Conservation (phyloP, 2,113 vertebrate genomes). For the Labrus mixtus region DNA sequence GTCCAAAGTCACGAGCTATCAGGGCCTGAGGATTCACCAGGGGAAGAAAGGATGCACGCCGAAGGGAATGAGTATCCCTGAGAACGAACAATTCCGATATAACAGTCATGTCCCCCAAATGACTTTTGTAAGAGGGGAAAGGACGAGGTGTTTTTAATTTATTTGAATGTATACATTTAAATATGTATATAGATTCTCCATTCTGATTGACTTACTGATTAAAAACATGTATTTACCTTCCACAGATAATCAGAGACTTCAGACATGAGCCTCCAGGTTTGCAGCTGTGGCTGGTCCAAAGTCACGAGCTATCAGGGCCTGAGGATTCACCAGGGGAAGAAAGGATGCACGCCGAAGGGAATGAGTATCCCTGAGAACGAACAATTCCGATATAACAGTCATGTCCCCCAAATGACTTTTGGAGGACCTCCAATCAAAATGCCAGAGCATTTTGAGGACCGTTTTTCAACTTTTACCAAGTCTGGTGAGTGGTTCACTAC, state of each 20-base stretch:
- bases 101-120: background rate
- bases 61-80: background rate
- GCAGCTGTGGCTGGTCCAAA: slow-evolving; percentile 56
- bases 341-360: background rate
- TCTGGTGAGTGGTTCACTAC: too few relatives aligned
- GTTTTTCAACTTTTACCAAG: background rate
- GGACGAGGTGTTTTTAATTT: slow-evolving; percentile 3
- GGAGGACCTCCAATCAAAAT: background rate
- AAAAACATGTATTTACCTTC: too few relatives aligned
- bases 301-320: background rate
- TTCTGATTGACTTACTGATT: too few relatives aligned
- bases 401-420: fast-evolving
- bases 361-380: background rate
- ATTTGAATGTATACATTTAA: too few relatives aligned
- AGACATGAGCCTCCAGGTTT: slow-evolving; percentile 34
- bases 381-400: background rate
- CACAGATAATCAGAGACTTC: background rate
- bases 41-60: background rate
- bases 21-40: background rate
- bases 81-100: background rate
- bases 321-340: background rate
- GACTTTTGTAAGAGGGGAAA: background rate
- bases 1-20: slow-evolving; percentile 29
- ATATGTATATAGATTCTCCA: too few relatives aligned
- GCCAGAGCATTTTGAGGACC: background rate